Percentiles rank a stretch among this genome's conserved stretches.
Conservation (phyloP, 2,888 invertebrate species). For the Drosophila subsilvestris region DNA sequence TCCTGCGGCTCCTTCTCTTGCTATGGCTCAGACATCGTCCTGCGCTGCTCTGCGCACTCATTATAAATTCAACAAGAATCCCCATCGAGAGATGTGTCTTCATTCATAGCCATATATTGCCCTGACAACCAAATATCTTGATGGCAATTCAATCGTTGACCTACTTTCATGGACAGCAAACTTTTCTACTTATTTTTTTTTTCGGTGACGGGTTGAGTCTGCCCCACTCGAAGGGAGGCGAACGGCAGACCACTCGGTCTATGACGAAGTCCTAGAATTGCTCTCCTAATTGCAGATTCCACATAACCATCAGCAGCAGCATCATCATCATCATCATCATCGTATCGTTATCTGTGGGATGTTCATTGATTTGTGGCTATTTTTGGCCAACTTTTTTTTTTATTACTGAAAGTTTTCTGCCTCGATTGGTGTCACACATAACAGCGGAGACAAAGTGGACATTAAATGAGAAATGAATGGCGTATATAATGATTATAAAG, state of each 20-base stretch:
- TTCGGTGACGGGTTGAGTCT: constrained; percentile 4
- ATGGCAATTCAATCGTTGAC: constrained; percentile 71
- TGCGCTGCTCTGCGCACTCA: constrained; percentile 8
- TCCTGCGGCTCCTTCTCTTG: constrained; percentile 3
- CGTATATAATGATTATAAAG: background rate
- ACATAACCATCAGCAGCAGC: constrained; percentile 23
- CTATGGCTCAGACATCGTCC: constrained; percentile 21
- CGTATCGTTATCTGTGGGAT: constrained; percentile 6
- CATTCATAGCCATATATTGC: constrained; percentile 29
- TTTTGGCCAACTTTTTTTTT: constrained; percentile 33
- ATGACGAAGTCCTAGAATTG: constrained; percentile 17
- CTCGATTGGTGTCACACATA: constrained; percentile 32
- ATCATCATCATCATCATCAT: constrained; percentile 17
- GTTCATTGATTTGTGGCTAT: constrained; percentile 39
- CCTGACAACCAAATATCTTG: constrained; percentile 42
- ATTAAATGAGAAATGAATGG: constrained; percentile 7
- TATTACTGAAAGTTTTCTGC: constrained; percentile 20
- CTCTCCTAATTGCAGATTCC: constrained; percentile 41
- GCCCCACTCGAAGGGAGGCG: background rate
- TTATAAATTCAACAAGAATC: constrained; percentile 55
- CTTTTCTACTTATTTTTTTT: too few species aligned
- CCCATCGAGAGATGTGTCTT: constrained; percentile 11
- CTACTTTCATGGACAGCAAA: constrained; percentile 54
- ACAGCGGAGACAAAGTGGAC: constrained; percentile 5
- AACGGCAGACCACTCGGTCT: too few species aligned